Evolutionary conservation across 2,113 vertebrate species (phyloP).

Genomic region (crab-eating macaque (Macaca fascicularis)): T2T-MFA8v1.1 NC_088379.1:56854001-56854500

Average conservation of each 20-base stretch:
- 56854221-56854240: neutral
- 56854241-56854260: neutral
- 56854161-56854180: constrained; percentile 93
- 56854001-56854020: neutral
- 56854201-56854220: constrained; percentile 24
- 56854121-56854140: constrained; percentile 91
- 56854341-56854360: neutral
- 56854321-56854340: neutral
- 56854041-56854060: constrained; percentile 88
- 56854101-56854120: constrained; percentile 95
- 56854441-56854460: too few species aligned
- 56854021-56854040: neutral
- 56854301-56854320: neutral
- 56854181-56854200: constrained; percentile 81
- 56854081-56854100: constrained; percentile 93
- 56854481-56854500: neutral
- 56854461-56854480: neutral
- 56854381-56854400: neutral
- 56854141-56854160: constrained; percentile 91
- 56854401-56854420: neutral
- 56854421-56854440: too few species aligned
- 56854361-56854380: neutral
- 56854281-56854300: neutral
- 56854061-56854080: constrained; percentile 91
- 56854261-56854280: neutral